Percentiles rank a stretch among this genome's conserved stretches.
Conservation (phyloP, 1,140 invertebrate species). For the Arion vulgaris region DNA sequence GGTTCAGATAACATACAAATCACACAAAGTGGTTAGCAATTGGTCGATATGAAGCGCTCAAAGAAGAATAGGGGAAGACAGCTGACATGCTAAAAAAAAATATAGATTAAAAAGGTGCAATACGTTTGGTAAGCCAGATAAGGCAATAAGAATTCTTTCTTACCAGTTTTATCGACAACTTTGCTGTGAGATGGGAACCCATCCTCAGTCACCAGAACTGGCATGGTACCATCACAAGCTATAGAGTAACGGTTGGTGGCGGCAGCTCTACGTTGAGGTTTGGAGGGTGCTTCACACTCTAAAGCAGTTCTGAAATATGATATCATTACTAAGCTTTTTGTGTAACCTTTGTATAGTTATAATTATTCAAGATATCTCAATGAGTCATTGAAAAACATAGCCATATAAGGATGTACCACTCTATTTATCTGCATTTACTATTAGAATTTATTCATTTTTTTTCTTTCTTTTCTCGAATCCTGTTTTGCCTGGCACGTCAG, state of each 20-base stretch:
- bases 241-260: slow-evolving; percentile 59
- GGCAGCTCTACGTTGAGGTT: slow-evolving; percentile 42
- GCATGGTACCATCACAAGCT: slow-evolving; percentile 64
- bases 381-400: no score
- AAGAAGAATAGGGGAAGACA: no score
- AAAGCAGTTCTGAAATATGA: not conserved
- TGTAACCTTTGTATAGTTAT: not conserved
- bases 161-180: not conserved
- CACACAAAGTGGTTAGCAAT: no score
- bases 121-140: no score
- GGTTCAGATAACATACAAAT: no score
- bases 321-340: not conserved
- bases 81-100: no score
- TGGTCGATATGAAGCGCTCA: no score
- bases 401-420: not conserved
- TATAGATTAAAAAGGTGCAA: no score
- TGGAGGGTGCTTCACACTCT: slow-evolving; percentile 37
- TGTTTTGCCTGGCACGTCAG: no score
- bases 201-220: slow-evolving; percentile 52
- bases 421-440: not conserved
- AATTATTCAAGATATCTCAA: no score
- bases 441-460: no score
- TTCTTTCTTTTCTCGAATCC: no score
- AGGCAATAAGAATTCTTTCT: not conserved
- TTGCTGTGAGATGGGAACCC: slow-evolving; percentile 24